Base-by-base conservation (phyloP, 2,113 vertebrate species). In the Brachionichthys hirsutus region DNA sequence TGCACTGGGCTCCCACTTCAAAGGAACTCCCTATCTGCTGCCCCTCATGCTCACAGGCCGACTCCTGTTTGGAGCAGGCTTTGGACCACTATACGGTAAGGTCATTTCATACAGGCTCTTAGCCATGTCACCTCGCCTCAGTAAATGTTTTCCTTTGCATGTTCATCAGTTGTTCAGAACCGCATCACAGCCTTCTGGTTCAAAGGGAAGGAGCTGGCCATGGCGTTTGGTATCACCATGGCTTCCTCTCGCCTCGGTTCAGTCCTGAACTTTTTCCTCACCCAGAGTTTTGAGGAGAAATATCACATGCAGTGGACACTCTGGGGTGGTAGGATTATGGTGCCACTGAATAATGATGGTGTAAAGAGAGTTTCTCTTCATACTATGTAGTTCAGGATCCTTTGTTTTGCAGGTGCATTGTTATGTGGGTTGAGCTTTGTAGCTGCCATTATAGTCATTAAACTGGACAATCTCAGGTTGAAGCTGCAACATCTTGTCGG, bases 201-300 rank as follows among this genome's bases (percentile, higher is more conserved):
- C 78, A 92, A 89, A 68, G 91, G 90, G 47, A 94, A 94, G 75
- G 92, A 94, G 67, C 81, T 94, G 75, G 92, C 91, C 0, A 67
- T 94, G 78, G 91, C 92, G 0, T 94, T 93, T 12, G 82, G 92
- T 12, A 70, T 94, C 55, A 93, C 90, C 3, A 30, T 93, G 47
- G 91, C 91, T 5, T 94, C 93, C 66, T 94, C 92, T 3, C 60
- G 75, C 3, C 86, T 94, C 16, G 90, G 92, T 14, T 94, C 89
- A 0, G 91, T 93, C 47, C 89, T 94, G 40, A 94, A 94, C 82
- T 94, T 94, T 81, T 94, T 94, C 62, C 78, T 94, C 61, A 94
- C 92, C 0, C 84, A 93, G 82, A 82, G 40, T 35, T 93, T 92
- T 65, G 90, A 94, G 62, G 85, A 85, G 19, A 73, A 59, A 6